phyloP scores from a whole-genome alignment of 2,797 vertebrate genomes.

The Scolopax bukidnonensis region DNA sequence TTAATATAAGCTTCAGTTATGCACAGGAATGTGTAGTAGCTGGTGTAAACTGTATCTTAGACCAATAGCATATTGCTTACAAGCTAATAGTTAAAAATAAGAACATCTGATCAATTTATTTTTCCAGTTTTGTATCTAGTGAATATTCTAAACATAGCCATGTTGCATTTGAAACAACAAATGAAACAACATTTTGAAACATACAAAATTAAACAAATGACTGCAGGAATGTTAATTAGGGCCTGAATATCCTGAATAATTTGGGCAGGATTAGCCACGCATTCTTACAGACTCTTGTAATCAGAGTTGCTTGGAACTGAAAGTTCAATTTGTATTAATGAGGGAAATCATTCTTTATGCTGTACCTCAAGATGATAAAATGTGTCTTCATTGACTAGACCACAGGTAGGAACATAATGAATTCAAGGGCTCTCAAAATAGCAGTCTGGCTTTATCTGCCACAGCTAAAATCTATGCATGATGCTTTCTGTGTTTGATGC shows the following conservation, averaged over 20 bases:
- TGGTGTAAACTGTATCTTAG: neutral
- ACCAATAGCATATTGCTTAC: neutral
- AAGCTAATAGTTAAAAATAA: neutral
- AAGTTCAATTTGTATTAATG: conserved; percentile 48
- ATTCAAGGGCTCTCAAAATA: neutral
- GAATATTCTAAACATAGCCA: neutral
- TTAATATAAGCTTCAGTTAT: neutral
- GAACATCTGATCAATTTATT: neutral
- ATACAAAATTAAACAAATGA: neutral
- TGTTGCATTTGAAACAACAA: neutral
- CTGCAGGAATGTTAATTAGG: neutral
- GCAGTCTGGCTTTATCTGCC: neutral
- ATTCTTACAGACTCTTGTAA: neutral
- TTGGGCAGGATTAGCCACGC: neutral
- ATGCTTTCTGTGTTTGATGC: neutral
- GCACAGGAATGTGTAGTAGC: neutral
- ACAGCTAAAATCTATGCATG: neutral
- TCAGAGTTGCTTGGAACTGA: neutral
- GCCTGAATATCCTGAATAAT: neutral
- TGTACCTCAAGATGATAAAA: neutral
- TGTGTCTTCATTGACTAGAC: neutral
- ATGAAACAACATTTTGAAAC: neutral
- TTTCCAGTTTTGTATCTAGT: neutral
- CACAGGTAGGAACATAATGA: neutral
- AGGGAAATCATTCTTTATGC: neutral